phyloP scores from a whole-genome alignment of 1,140 invertebrate genomes.

The Globodera ellingtonae region DNA sequence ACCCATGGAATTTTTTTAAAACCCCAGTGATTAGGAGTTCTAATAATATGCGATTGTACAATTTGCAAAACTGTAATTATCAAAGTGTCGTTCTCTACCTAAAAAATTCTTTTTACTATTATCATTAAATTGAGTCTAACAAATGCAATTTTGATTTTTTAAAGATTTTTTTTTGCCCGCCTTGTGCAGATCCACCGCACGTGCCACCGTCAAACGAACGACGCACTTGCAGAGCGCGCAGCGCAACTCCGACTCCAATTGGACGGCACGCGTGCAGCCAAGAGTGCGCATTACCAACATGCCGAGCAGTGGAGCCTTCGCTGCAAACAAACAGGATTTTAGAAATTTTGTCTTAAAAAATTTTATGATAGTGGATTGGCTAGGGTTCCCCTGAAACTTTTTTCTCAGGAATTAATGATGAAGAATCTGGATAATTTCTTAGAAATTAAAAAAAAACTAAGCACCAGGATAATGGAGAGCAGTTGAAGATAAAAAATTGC shows the following conservation, averaged over 20 bases:
- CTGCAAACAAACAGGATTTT: background rate
- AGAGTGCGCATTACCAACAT: background rate
- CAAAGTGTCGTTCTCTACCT: too few species aligned
- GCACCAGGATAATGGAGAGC: constrained; percentile 54
- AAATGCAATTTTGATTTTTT: background rate
- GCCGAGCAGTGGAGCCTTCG: background rate
- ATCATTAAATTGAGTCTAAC: too few species aligned
- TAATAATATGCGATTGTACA: too few species aligned
- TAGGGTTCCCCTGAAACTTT: too few species aligned
- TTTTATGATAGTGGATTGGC: too few species aligned
- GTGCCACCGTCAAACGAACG: constrained; percentile 44
- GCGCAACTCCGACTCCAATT: constrained; percentile 55
- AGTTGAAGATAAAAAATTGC: constrained; percentile 46
- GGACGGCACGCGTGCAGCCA: constrained; percentile 17
- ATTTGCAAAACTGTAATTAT: too few species aligned
- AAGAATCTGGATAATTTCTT: constrained; percentile 12
- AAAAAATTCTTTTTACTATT: too few species aligned
- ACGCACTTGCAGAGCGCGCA: constrained; percentile 58
- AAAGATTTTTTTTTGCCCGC: background rate
- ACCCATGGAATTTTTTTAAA: too few species aligned
- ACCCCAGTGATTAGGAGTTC: too few species aligned
- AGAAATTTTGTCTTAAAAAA: too few species aligned
- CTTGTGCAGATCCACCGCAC: constrained; percentile 42
- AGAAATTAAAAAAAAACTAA: background rate
- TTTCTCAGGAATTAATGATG: background rate